These are phyloP conservation scores for Ectobius pallidus DNA, from an alignment of 2,888 invertebrate genomes.

Conservation along the genomic window DNA sequence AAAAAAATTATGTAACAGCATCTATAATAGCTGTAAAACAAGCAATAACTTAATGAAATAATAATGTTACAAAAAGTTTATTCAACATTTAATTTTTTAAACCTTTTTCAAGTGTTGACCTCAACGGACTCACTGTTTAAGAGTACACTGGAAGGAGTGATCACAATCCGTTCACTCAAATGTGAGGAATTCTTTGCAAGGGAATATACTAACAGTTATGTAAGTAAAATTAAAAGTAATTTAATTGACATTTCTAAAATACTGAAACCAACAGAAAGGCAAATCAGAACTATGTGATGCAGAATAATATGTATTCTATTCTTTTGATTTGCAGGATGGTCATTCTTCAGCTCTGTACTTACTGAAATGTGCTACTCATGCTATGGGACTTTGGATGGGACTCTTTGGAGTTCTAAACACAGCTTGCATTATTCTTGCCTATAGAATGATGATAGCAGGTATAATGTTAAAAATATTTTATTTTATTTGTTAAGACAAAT, in stretches of 20 bases:
- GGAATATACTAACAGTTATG: constrained; percentile 20
- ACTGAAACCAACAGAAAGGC: too few species aligned
- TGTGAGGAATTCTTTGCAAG: constrained; percentile 24
- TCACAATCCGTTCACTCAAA: constrained; percentile 27
- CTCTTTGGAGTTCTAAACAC: constrained; percentile 21
- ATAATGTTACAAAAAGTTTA: too few species aligned
- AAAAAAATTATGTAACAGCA: too few species aligned
- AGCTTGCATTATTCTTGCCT: constrained; percentile 3
- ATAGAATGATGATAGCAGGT: constrained; percentile 8
- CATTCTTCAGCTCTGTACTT: constrained; percentile 25
- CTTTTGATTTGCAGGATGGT: constrained; percentile 8
- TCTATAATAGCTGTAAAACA: too few species aligned
- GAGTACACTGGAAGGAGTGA: constrained; percentile 26
- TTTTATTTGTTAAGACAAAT: too few species aligned
- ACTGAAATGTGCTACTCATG: constrained; percentile 24
- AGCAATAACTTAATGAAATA: too few species aligned
- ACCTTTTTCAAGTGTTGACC: constrained; percentile 8
- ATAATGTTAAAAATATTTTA: too few species aligned
- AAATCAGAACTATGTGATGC: too few species aligned
- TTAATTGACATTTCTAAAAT: background rate
- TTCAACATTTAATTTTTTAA: too few species aligned
- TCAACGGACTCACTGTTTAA: background rate
- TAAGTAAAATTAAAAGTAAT: background rate
- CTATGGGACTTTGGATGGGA: constrained; percentile 37
- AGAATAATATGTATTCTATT: background rate